Conservation (phyloP, 2,888 invertebrate species). For the Stratiomys singularior region DNA sequence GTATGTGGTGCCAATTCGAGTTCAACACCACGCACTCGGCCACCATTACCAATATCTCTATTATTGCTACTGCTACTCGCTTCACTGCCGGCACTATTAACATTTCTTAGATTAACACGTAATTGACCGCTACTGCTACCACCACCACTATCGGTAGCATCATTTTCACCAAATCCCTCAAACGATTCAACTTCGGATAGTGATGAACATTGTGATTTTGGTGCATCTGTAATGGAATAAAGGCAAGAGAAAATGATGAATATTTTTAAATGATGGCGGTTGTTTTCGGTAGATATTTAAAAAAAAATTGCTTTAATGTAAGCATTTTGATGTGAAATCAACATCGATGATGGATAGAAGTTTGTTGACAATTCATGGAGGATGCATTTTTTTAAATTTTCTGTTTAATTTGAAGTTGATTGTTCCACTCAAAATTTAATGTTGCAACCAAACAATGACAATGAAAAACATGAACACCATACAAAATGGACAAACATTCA, state of each 20-base stretch:
- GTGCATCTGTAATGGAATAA: constrained; percentile 56
- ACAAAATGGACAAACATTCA: no score
- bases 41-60: constrained; percentile 53
- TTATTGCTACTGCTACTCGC: constrained; percentile 53
- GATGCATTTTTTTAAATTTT: no score
- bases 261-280: no score
- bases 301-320: no score
- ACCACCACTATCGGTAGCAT: constrained; percentile 57
- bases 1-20: constrained; percentile 64
- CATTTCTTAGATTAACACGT: constrained; percentile 27
- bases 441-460: no score
- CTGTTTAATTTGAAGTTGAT: no score
- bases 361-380: no score
- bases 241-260: background rate
- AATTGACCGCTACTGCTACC: constrained; percentile 49
- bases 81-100: constrained; percentile 32
- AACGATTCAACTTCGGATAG: constrained; percentile 84
- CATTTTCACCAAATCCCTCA: constrained; percentile 80
- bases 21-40: constrained; percentile 60
- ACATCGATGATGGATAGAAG: no score
- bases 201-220: constrained; percentile 67
- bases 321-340: no score
- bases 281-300: no score
- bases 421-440: no score
- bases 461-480: no score